Base-by-base conservation (phyloP, 2,113 vertebrate genomes). In the Cichladusa arquata region DNA sequence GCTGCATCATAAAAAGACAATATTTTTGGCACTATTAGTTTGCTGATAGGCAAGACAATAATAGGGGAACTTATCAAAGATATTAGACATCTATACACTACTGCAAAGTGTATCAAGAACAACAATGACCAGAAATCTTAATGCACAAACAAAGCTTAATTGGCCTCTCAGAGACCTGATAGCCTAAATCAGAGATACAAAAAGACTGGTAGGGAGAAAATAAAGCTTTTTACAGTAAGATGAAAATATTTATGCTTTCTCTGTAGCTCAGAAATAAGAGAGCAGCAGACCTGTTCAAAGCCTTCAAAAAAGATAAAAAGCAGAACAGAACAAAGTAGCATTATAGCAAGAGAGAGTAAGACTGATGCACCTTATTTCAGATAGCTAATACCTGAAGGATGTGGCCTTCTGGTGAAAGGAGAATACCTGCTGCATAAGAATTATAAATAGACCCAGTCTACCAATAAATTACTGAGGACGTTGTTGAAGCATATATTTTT, bases 111-210 rank as follows among this genome's bases (percentile, higher is more conserved):
- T 48, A 72, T 48, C 1, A 7, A 86, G 25, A 77, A 5, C 31
- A 82, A 28, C 11, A 81, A n/a, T 0, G 0, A 69, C 48, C 40
- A 57, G 40, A 77, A 77, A 26, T 86, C 36, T 80, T 80, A 48
- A 42, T 34, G 50, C 14, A 62, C 65, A 84, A 93, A 74, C 12
- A 71, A 91, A 91, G 12, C 34, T 70, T 92, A 91, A 96, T 78
- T 94, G 93, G 91, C 89, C 77, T 96, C 89, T 66, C 36, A 89
- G 96, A 96, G 91, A 71, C 51, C 24, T 45, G 17, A 38, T 89
- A 47, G 56, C 33, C 64, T 81, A 74, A 81, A 89, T 77, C 34
- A 66, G 50, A 70, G 20, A 28, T 38, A 69, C 13, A 81, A 69
- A 69, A 83, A 50, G 29, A 66, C 11, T 69, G 5, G 19, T 24